Base-by-base conservation (phyloP, 1,140 invertebrate species). In the fruit fly (Drosophila melanogaster) region DNA sequence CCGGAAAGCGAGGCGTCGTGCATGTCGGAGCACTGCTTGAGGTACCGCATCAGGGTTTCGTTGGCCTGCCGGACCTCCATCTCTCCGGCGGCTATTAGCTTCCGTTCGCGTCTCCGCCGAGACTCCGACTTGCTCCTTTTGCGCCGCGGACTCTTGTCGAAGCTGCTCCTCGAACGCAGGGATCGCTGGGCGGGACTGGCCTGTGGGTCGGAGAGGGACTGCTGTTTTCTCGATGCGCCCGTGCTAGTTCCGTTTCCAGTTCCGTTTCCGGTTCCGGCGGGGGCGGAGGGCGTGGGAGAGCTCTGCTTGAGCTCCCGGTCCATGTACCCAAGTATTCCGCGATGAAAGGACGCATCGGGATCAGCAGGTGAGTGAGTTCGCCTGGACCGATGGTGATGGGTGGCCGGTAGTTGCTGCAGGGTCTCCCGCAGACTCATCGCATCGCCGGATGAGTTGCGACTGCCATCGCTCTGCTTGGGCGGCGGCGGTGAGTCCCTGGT, bases 121-220 rank as follows among this genome's bases (percentile, higher is more conserved):
- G 92, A 92, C 72, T 92, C 92, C 4, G 92, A 92, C 80, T 92
- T 92, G 77, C 92, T 92, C 24, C 92, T 86, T 57, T 92, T 92
- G 6, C 90, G 79, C 5, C 92, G 84, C n/a, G 92, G 92, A 87
- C 92, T 92, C 71, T 92, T 92, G 44, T 92, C 92, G 33, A 92
- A 77, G 51, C 90, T 92, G 56, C 77, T 90, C 37, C 92, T 62
- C 19, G 86, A 92, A 24, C 92, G 90, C 54, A 90, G 50, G 37
- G 91, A 92, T 26, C 91, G 78, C 77, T 92, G 92, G 10, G 91
- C 92, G 24, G 92, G 92, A 91, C 92, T 92, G 5, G 91, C 89
- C 65, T 92, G 90, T 4, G 92, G 92, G 80, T 92, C 92, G 1
- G 92, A 92, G 10, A 92, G 66, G 4, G 91, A 92, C 46, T 91